These are phyloP conservation scores for Ormyrus pomaceus DNA, from an alignment of 2,888 invertebrate genomes.

Conservation along the genomic window DNA sequence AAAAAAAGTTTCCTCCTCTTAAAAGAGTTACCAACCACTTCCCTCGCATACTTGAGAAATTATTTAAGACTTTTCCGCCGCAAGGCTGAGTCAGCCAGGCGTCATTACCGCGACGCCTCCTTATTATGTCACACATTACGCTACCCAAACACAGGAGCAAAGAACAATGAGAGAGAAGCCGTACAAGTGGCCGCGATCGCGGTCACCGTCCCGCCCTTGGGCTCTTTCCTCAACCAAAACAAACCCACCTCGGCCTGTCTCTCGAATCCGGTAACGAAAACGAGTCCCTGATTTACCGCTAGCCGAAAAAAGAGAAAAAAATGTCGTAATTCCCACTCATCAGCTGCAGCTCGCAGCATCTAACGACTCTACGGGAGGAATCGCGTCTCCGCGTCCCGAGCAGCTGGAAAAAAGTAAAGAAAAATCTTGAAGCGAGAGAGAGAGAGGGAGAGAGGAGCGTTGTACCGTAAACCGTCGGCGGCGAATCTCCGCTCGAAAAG, in stretches of 20 bases:
- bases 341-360: neutral
- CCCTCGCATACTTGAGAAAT: no score
- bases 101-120: neutral
- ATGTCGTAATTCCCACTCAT: neutral
- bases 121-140: slow-evolving; percentile 32
- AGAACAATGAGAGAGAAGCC: no score
- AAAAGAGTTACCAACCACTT: no score
- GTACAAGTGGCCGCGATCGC: no score
- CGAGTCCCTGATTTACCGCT: slow-evolving; percentile 12
- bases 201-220: neutral
- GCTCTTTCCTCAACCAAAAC: slow-evolving; percentile 19
- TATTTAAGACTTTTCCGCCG: no score
- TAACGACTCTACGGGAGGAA: neutral
- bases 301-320: neutral
- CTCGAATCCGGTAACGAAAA: neutral
- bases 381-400: neutral
- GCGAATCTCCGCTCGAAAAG: no score
- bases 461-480: no score
- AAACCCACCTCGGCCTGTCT: slow-evolving; percentile 15
- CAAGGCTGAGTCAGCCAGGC: neutral
- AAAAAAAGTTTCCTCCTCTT: no score
- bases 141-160: no score
- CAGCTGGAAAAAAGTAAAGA: no score
- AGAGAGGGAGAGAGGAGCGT: slow-evolving; percentile 32
- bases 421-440: no score